These are phyloP conservation scores for Polietes domitor DNA, from an alignment of 2,888 invertebrate species.

Conservation along the genomic window DNA sequence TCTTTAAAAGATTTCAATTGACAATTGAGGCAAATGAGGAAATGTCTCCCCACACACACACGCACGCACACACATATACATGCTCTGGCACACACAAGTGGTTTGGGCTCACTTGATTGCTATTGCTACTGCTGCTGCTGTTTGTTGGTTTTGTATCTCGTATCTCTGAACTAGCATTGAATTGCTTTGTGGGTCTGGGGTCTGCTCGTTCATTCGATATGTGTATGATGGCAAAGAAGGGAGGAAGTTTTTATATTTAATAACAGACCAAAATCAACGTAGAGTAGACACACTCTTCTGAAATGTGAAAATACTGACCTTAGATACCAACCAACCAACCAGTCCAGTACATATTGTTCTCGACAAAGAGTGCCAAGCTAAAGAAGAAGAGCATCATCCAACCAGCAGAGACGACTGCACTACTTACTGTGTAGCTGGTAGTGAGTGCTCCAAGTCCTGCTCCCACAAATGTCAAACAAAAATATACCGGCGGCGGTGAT, in stretches of 20 bases:
- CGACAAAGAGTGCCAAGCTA: slow-evolving; percentile 21
- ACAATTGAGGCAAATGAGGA: slow-evolving; percentile 78
- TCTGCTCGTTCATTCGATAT: no score
- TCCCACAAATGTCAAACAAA: background rate
- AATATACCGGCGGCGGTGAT: background rate
- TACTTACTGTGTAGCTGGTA: no score
- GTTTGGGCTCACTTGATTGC: background rate
- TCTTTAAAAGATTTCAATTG: slow-evolving; percentile 74
- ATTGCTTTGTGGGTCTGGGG: background rate
- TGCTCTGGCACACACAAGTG: background rate
- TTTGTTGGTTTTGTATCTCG: no score
- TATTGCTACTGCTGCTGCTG: no score
- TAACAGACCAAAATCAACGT: background rate
- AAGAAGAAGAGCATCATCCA: slow-evolving; percentile 21
- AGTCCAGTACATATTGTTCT: slow-evolving; percentile 20
- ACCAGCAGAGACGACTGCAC: background rate
- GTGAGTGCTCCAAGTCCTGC: background rate
- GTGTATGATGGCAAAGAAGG: slow-evolving; percentile 21
- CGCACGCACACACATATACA: background rate
- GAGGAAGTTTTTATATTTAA: slow-evolving; percentile 38
- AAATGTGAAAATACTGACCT: slow-evolving; percentile 38
- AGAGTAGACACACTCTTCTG: slow-evolving; percentile 6
- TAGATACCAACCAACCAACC: no score
- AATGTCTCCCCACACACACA: slow-evolving; percentile 63
- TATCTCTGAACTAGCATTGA: background rate